Evolutionary conservation across 2,888 invertebrate species (phyloP), one percentile per base, ranked within the genome.

Genomic region (Drosophila mettleri): DNA sequence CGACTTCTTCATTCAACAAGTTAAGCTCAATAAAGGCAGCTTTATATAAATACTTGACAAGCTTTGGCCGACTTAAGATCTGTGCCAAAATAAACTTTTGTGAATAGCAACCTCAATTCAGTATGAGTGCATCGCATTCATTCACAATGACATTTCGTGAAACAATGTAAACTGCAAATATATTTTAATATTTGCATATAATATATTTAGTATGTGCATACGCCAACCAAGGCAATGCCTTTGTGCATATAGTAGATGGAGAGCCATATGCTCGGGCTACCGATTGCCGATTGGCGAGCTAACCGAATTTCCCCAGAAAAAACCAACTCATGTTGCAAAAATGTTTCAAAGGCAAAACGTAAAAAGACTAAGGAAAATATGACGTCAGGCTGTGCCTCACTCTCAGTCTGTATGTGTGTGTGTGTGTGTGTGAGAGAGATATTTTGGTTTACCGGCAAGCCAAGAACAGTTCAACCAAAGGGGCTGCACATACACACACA

Each of bases 291-390:
- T 63, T n/a, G 55, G 43, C 74, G 52, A 64, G 52, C 72, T 72
- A 76, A 65, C 73, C 63, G 86, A 83, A 88, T 88, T 83, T 83
- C 80, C 71, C 74, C 65, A 72, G 80, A 83, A 87, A 83, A 78
- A 86, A 70, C 63, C 83, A 68, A 88, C 83, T 88, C 88, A 83
- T 77, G 88, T 74, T 83, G 88, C 72, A 86, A 88, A 83, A 72
- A 83, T 83, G 69, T 80, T 65, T 58, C 33, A 49, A 55, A 55
- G 48, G 33, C 52, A 67, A 74, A 64, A 73, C 74, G 61, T 55
- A 57, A 72, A 45, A 78, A 73, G 65, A 77, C 64, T 71, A 60
- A 69, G 58, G 62, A 74, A 86, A 88, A 88, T 71, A 86, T 85
- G 88, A 85, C 89, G 84, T 88, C 87, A 85, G 79, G 63, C 52